phyloP scores from a whole-genome alignment of 2,113 vertebrate genomes.

The Hoplias malabaricus region DNA sequence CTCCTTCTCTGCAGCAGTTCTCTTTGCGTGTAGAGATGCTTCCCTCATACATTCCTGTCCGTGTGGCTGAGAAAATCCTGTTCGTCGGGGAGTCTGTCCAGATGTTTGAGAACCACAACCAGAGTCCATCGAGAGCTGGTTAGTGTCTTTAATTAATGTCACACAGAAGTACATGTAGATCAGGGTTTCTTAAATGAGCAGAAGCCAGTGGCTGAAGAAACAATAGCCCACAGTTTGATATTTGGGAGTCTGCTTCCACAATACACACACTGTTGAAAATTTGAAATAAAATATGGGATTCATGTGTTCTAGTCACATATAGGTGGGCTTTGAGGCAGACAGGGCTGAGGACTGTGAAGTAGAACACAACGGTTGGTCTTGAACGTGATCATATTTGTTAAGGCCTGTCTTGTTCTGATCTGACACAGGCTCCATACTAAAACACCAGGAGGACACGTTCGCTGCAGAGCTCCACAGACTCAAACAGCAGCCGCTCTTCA shows the following conservation, averaged over 20 bases:
- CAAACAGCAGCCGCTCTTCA: slow-evolving; percentile 92
- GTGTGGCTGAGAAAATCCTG: slow-evolving; percentile 97
- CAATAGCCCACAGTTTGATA: too few relatives aligned
- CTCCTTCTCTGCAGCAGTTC: slow-evolving; percentile 95
- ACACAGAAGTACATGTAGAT: too few relatives aligned
- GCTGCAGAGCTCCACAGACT: slow-evolving; percentile 91
- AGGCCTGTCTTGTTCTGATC: neutral
- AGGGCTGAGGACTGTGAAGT: too few relatives aligned
- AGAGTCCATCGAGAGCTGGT: slow-evolving; percentile 90
- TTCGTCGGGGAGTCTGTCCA: slow-evolving; percentile 98
- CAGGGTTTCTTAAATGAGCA: too few relatives aligned
- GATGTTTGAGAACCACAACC: slow-evolving; percentile 98
- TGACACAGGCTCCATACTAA: slow-evolving; percentile 88
- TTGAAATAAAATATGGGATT: too few relatives aligned
- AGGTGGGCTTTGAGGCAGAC: too few relatives aligned
- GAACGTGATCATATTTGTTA: neutral
- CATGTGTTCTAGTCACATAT: too few relatives aligned
- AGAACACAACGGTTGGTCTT: too few relatives aligned
- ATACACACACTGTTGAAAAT: too few relatives aligned
- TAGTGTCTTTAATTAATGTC: too few relatives aligned
- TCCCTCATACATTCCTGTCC: slow-evolving; percentile 92
- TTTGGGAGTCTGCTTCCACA: too few relatives aligned
- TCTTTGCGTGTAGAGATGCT: slow-evolving; percentile 93
- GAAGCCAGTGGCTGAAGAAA: too few relatives aligned
- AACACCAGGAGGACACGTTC: slow-evolving; percentile 93